Percentiles rank a stretch among this genome's conserved stretches.
Evolutionary conservation across 2,113 vertebrate species (phyloP).

Genomic region (Eubucco bourcierii): DNA sequence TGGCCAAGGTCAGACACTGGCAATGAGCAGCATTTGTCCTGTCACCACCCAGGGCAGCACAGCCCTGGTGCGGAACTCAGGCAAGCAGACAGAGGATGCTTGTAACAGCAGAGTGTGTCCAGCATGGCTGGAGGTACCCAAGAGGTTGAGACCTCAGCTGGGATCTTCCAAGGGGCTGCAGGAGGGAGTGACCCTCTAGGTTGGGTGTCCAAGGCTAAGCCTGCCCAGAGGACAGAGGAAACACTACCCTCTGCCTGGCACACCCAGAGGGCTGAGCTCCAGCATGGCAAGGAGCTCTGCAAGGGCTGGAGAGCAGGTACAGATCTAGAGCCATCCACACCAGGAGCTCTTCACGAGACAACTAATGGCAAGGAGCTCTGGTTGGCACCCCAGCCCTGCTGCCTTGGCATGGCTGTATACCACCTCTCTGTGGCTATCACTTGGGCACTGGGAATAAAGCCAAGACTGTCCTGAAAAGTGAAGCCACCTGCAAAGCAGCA

Average conservation of each 20-base stretch:
- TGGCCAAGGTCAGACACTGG: neutral
- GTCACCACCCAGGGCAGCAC: neutral
- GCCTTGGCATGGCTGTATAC: neutral
- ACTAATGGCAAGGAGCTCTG: neutral
- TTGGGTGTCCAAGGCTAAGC: neutral
- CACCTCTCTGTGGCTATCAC: neutral
- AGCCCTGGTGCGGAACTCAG: neutral
- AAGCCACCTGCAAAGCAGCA: neutral
- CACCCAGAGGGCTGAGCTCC: neutral
- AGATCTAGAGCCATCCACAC: neutral
- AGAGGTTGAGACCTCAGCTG: neutral
- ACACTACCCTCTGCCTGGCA: neutral
- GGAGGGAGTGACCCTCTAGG: neutral
- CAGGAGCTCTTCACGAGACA: neutral
- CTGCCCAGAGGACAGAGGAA: neutral
- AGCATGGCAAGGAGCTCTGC: neutral
- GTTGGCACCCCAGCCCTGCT: neutral
- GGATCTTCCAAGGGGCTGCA: neutral
- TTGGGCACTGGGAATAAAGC: neutral
- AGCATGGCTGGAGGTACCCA: neutral
- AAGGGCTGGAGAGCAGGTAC: rapidly evolving
- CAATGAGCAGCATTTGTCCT: neutral
- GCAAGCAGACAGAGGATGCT: neutral
- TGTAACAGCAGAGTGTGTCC: neutral
- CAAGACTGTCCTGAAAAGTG: neutral